Conservation (phyloP, 2,797 vertebrate species). For the Xerus rutilus region DNA sequence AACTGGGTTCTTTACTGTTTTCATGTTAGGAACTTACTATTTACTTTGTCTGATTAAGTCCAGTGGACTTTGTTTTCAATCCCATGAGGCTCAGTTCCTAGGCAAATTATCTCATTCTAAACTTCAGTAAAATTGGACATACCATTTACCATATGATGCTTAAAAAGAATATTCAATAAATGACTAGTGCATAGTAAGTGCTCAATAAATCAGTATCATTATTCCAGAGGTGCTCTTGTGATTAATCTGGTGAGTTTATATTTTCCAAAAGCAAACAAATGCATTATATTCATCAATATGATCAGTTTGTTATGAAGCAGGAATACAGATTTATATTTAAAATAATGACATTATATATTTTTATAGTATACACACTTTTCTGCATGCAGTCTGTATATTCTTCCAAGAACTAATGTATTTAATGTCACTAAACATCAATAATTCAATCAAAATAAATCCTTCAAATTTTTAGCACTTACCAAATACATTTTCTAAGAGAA, state of each 20-base stretch:
- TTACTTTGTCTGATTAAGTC: not conserved
- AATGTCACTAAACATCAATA: not conserved
- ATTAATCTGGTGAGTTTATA: not conserved
- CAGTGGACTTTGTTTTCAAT: not conserved
- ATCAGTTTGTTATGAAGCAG: not conserved
- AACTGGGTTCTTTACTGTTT: not conserved
- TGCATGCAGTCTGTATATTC: not conserved
- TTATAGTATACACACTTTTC: not conserved
- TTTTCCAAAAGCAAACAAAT: conserved; percentile 24
- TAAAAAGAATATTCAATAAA: not conserved
- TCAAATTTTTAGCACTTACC: not conserved
- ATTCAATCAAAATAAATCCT: not conserved
- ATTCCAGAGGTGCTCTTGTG: not conserved
- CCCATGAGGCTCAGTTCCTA: not conserved
- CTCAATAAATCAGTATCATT: not conserved
- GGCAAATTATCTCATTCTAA: not conserved
- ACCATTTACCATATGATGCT: not conserved
- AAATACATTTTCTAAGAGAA: not conserved
- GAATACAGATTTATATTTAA: not conserved
- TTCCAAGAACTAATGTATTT: not conserved
- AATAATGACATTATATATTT: not conserved
- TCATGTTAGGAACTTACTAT: not conserved
- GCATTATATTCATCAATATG: not conserved
- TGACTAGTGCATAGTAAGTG: not conserved
- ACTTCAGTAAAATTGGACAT: not conserved